Evolutionary conservation across 1,140 invertebrate species (phyloP).

Genomic region (Batillaria attramentaria): DNA sequence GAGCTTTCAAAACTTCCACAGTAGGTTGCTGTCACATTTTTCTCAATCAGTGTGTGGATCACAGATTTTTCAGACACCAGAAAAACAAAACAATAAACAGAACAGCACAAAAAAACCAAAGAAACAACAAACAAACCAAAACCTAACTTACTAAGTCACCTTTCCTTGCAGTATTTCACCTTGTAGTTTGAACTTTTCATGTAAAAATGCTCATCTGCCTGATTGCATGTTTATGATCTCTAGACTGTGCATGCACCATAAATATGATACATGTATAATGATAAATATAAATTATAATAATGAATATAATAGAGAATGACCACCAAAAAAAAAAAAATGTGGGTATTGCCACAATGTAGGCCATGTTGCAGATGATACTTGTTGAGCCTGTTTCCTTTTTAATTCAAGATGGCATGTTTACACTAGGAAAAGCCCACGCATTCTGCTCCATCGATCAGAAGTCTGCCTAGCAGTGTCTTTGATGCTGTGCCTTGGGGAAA

Average conservation of each 20-base stretch:
- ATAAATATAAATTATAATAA: too few species aligned
- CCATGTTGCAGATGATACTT: not conserved
- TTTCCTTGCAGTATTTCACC: not conserved
- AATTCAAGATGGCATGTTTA: not conserved
- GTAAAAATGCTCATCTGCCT: not conserved
- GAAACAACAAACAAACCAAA: too few species aligned
- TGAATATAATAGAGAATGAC: too few species aligned
- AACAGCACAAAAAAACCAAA: too few species aligned
- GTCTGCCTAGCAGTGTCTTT: too few species aligned
- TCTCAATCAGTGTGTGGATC: not conserved
- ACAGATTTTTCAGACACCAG: not conserved
- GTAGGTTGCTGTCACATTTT: constrained; percentile 71
- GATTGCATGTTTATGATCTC: too few species aligned
- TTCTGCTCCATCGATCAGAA: not conserved
- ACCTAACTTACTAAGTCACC: too few species aligned
- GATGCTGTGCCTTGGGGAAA: not conserved
- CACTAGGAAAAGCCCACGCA: not conserved
- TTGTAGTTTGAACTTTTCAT: not conserved
- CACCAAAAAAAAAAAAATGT: too few species aligned
- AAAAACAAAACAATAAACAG: not conserved
- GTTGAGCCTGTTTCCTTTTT: not conserved
- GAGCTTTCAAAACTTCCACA: constrained; percentile 78
- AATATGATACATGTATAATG: too few species aligned
- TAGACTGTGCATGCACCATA: too few species aligned
- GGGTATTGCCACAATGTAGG: not conserved